Conservation (phyloP, 2,113 vertebrate species). For the Anoura caudifer region DNA sequence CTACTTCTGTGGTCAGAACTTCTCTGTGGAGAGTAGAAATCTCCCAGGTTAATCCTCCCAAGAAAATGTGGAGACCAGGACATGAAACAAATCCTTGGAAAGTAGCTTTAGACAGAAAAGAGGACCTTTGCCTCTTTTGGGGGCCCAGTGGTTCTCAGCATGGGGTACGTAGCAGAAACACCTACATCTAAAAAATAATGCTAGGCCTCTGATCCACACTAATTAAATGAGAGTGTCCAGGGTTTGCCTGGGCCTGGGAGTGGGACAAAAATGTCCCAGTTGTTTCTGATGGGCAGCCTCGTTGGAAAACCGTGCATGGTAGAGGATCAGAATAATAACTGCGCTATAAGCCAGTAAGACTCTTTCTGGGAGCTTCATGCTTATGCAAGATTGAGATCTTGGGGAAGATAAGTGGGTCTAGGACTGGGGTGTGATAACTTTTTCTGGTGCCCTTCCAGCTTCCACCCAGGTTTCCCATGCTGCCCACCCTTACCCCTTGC, state of each 20-base stretch:
- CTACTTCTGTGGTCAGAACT: neutral
- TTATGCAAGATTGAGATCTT: neutral
- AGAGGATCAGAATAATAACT: neutral
- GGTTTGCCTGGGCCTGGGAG: neutral
- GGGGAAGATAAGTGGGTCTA: neutral
- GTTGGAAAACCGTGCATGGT: neutral
- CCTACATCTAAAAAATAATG: neutral
- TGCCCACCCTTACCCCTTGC: neutral
- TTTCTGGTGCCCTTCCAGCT: neutral
- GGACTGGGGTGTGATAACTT: neutral
- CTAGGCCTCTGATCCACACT: neutral
- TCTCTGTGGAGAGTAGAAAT: neutral
- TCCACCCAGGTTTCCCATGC: fast-evolving
- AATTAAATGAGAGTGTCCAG: neutral
- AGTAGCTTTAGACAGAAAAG: neutral
- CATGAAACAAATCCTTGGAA: neutral
- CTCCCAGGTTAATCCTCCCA: neutral
- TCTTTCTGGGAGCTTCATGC: neutral
- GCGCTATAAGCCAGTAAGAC: neutral
- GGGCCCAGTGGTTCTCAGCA: neutral
- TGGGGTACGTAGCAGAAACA: neutral
- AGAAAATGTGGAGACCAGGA: neutral
- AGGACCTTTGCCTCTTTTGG: neutral
- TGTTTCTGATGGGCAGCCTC: neutral
- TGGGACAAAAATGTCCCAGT: neutral